Evolutionary conservation across 2,888 invertebrate genomes (phyloP), one percentile per base, ranked within the genome.

Genomic region (Nomada fabriciana): DNA sequence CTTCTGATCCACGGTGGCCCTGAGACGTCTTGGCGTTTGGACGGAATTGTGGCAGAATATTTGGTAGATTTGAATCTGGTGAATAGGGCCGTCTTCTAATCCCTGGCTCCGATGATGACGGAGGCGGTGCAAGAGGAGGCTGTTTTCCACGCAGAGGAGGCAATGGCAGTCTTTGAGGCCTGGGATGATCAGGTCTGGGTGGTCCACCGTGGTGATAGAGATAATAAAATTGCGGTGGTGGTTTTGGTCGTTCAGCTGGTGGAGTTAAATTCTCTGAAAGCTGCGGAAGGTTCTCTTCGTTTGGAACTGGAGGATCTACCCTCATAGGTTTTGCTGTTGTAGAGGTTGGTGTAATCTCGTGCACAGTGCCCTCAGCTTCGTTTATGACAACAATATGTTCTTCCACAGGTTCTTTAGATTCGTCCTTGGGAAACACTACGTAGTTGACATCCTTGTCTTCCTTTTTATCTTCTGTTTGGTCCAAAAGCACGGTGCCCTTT

Each of bases 31-130:
- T 95, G 2, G 96, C 95, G 87, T 96, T 96, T 0, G 97, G 97
- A 50, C 96, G 94, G 87, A 97, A 97, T 89, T 97, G 96, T 0
- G 97, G 97, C 36, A 97, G 91, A 88, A 97, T 96, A 88, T 97
- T 97, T 0, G 96, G 96, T 71, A 91, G 80, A 81, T 92, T 93
- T 0, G 89, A 25, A n/a, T 93, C 93, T 1, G 90, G 88, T 0
- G 89, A 76, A 20, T 83, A 88, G 23, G 89, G 88, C 20, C 89
- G 87, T 80, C 90, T 86, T 20, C 91, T 90, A 29, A 76, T 55
- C 3, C 65, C 75, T 2, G 79, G 42, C 2, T 88, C 80, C 11
- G 76, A 68, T 29, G 47, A 61, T 11, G 47, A 61, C 36, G 36
- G 67, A 13, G 52, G 55, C 1, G 72, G 68, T 1, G 83, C 75